These are phyloP conservation scores for Phalloptychus januarius DNA, from an alignment of 2,797 vertebrate genomes.

Conservation along the genomic window DNA sequence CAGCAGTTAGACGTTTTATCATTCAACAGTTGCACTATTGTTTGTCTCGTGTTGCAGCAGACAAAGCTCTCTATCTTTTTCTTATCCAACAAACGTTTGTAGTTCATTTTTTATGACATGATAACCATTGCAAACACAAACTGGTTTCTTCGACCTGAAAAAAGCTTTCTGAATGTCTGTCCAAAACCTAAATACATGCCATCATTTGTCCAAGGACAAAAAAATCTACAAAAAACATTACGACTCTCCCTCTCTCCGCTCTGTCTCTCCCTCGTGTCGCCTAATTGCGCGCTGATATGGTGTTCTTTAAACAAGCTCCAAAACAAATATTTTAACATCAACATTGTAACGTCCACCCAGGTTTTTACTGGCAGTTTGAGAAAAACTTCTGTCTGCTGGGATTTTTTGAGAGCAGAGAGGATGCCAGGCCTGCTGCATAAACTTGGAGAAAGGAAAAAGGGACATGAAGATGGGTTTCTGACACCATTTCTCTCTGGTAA, in stretches of 20 bases:
- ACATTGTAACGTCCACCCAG: slow-evolving; percentile 28
- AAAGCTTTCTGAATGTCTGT: slow-evolving; percentile 5
- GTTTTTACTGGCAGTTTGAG: slow-evolving; percentile 43
- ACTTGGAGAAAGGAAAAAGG: slow-evolving; percentile 27
- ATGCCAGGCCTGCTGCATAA: slow-evolving; percentile 53
- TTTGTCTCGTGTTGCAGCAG: slow-evolving; percentile 40
- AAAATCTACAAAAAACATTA: slow-evolving; percentile 12
- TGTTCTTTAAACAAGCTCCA: slow-evolving; percentile 68
- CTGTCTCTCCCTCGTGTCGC: slow-evolving; percentile 30
- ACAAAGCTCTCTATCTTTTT: slow-evolving; percentile 60
- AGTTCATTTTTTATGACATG: slow-evolving; percentile 19
- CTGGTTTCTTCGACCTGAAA: not conserved
- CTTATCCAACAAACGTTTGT: slow-evolving; percentile 52
- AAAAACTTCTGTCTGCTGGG: slow-evolving; percentile 36
- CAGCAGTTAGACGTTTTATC: slow-evolving; percentile 24
- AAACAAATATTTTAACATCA: slow-evolving; percentile 53
- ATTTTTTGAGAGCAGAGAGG: slow-evolving; percentile 26
- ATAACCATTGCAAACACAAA: not conserved
- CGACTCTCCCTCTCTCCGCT: slow-evolving; percentile 11
- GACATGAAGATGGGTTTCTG: slow-evolving; percentile 32
- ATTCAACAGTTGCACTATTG: slow-evolving; percentile 32
- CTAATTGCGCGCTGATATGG: slow-evolving; percentile 57
- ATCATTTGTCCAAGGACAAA: slow-evolving; percentile 14
- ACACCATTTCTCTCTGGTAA: slow-evolving; percentile 54
- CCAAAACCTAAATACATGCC: not conserved